Conservation (phyloP, 2,888 invertebrate species). For the Tetragonisca angustula region DNA sequence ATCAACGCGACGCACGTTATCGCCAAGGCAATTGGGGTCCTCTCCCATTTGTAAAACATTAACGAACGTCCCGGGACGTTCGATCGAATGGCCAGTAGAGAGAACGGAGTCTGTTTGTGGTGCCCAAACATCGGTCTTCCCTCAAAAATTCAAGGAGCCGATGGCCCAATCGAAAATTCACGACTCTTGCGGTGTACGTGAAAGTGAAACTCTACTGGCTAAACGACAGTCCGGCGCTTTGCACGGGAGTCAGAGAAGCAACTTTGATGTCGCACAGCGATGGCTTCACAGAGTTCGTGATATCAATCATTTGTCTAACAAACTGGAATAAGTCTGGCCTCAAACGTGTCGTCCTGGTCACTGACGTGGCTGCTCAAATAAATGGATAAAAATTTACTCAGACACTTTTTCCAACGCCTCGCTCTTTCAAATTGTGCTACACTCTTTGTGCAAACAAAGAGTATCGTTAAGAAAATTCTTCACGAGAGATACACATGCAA, state of each 20-base stretch:
- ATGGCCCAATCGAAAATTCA: constrained; percentile 19
- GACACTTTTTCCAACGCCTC: background rate
- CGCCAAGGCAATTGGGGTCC: constrained; percentile 13
- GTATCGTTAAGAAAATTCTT: background rate
- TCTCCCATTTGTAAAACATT: constrained; percentile 28
- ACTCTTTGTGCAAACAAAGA: too few species aligned
- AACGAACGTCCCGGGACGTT: background rate
- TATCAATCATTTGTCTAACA: background rate
- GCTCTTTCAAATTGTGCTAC: background rate
- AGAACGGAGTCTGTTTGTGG: background rate
- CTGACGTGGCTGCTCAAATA: too few species aligned
- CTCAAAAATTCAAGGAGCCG: constrained; percentile 37
- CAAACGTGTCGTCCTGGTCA: too few species aligned
- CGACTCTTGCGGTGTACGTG: background rate
- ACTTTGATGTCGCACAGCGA: background rate
- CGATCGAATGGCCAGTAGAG: background rate
- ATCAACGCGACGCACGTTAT: background rate
- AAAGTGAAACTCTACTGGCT: background rate
- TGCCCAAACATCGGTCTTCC: constrained; percentile 20
- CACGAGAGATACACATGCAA: background rate
- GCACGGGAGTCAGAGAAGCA: background rate
- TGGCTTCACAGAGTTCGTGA: background rate
- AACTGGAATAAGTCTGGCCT: background rate
- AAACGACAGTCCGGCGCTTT: background rate
- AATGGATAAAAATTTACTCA: too few species aligned